Evolutionary conservation across 2,888 invertebrate genomes (phyloP), one percentile per base, ranked within the genome.

Genomic region (Mimumesa dahlbomi): DNA sequence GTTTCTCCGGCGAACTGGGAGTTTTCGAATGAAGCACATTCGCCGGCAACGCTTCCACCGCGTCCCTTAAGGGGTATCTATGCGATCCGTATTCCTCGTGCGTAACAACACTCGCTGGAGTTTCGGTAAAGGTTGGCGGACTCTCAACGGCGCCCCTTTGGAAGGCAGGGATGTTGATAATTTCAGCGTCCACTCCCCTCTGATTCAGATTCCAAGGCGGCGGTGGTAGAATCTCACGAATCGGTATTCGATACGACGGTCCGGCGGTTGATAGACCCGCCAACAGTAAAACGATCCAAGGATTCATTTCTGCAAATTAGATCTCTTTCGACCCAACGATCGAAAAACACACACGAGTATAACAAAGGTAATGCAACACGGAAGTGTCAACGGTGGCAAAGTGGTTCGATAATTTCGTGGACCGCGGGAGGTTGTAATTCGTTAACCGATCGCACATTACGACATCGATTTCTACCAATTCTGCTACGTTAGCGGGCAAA

Each of bases 11-110:
- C 3, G 34, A 16, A 14, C 13, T 54, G 21, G 25, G 16, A 3
- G 22, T 13, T 2, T 52, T 54, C 9, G 13, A 7, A 38, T n/a
- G 19, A n/a, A 65, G 14, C 11, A 34, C 31, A 16, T 56, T 63
- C 11, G 25, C 29, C 6, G 89, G 88, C 25, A 84, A 64, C n/a
- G 84, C 76, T 89, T 96, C 96, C 1, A 96, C 95, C 0, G 96
- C 95, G 48, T 93, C 92, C 65, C 96, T 91, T 64, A 96, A 90
- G 0, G 96, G 96, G 50, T 93, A 84, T 65, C 88, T 89, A 58
- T 83, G 88, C 13, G 90, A 89, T 21, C 91, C 91, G 72, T 87
- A 90, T 59, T 87, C 87, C 21, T 86, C 78, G 31, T 70, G 52
- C 1, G 48, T 38, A 9, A 16, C 25, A 1, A 50, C 67, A n/a